phyloP scores from a whole-genome alignment of 35 echinoderm and acorn worm genomes.

The Patiria miniata region DNA sequence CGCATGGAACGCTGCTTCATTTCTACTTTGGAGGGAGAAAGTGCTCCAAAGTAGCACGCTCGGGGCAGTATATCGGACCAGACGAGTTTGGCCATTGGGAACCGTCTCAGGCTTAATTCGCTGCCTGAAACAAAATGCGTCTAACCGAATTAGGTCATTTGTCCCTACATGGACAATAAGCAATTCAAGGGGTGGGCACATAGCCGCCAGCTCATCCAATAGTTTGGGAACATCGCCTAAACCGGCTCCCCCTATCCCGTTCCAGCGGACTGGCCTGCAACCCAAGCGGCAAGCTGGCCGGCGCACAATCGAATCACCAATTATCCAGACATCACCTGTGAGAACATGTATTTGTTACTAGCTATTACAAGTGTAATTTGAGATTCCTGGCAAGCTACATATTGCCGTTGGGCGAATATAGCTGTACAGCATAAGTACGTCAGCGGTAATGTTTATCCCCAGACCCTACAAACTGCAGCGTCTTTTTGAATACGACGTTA shows the following conservation, averaged over 20 bases:
- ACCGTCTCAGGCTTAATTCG: neutral
- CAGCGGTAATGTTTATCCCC: neutral
- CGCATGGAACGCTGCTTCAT: neutral
- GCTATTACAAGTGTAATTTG: too few relatives aligned
- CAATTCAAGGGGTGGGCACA: neutral
- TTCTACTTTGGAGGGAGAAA: neutral
- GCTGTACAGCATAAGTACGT: neutral
- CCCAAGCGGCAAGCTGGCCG: neutral
- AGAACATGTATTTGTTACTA: neutral
- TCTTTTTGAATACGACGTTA: neutral
- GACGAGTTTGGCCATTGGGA: neutral
- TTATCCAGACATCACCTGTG: constrained; percentile 24
- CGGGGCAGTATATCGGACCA: neutral
- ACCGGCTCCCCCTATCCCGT: neutral
- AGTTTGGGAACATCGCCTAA: neutral
- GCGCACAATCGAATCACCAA: constrained; percentile 6
- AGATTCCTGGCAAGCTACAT: neutral
- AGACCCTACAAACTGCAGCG: neutral
- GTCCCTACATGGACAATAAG: neutral
- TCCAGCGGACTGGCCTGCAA: neutral
- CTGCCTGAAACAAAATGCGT: neutral
- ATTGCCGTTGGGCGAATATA: neutral
- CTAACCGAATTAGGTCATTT: neutral
- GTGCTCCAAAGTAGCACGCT: neutral
- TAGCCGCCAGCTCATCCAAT: neutral